phyloP scores from a whole-genome alignment of 2,113 vertebrate genomes.

The Sceloporus tristichus region DNA sequence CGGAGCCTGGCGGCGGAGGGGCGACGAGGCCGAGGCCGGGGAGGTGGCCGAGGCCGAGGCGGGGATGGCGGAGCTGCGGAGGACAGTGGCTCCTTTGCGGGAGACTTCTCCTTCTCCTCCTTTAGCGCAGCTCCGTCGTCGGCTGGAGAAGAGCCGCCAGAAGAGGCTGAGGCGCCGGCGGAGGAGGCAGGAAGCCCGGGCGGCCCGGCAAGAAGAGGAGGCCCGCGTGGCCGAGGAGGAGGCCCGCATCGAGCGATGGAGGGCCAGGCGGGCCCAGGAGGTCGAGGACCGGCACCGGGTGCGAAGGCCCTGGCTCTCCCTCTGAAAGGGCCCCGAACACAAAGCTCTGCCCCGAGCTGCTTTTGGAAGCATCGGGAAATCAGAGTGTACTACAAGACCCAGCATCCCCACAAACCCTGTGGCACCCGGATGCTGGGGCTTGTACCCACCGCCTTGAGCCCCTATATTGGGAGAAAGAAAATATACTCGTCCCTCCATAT shows the following conservation, averaged over 20 bases:
- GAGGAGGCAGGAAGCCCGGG: slow-evolving; percentile 65
- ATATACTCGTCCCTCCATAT: too few species aligned
- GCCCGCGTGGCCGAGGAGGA: slow-evolving; percentile 78
- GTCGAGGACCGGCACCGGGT: slow-evolving; percentile 93
- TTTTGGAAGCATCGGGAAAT: too few species aligned
- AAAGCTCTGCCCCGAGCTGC: too few species aligned
- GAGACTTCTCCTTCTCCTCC: slow-evolving; percentile 48
- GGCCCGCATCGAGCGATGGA: slow-evolving; percentile 87
- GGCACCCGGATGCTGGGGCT: too few species aligned
- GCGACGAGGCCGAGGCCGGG: slow-evolving; percentile 61
- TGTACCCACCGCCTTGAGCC: too few species aligned
- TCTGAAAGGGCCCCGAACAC: too few species aligned
- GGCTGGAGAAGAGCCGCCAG: slow-evolving; percentile 71
- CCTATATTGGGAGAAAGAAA: too few species aligned
- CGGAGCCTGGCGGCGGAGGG: slow-evolving; percentile 66
- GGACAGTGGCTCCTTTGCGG: slow-evolving; percentile 65
- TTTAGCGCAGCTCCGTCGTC: slow-evolving; percentile 68
- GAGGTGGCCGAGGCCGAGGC: slow-evolving; percentile 55
- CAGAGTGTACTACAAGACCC: too few species aligned
- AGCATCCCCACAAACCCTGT: too few species aligned
- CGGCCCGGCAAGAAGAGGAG: slow-evolving; percentile 71
- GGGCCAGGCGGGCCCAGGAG: slow-evolving; percentile 84
- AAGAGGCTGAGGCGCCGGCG: slow-evolving; percentile 78
- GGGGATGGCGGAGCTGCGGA: slow-evolving; percentile 69
- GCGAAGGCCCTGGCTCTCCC: not conserved